Evolutionary conservation across 2,113 vertebrate genomes (phyloP).

Genomic region (Tinamus guttatus): DNA sequence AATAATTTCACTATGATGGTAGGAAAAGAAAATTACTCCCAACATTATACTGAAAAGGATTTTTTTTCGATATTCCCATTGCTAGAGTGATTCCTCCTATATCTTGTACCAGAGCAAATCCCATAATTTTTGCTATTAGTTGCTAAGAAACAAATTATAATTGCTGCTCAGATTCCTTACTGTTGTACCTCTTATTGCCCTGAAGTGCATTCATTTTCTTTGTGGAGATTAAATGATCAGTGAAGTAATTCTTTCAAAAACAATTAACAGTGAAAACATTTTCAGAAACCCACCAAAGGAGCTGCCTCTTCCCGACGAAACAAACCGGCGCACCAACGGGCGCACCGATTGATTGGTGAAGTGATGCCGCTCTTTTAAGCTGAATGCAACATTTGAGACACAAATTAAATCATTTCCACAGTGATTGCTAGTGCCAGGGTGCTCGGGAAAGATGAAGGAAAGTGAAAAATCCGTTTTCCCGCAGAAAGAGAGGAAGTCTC

Average conservation of each 20-base stretch:
- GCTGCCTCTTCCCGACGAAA: neutral
- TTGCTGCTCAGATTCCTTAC: constrained; percentile 52
- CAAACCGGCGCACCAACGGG: neutral
- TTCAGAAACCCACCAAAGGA: neutral
- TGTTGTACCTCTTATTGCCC: constrained; percentile 35
- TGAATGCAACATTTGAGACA: neutral
- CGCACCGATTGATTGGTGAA: neutral
- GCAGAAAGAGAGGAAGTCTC: neutral
- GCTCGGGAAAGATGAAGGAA: neutral
- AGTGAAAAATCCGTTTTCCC: neutral
- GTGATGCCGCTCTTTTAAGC: neutral
- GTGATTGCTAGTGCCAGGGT: neutral
- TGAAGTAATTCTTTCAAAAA: constrained; percentile 59
- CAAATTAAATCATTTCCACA: neutral
- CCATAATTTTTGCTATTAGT: constrained; percentile 73
- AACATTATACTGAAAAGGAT: neutral
- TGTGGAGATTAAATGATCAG: constrained; percentile 49
- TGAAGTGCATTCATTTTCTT: constrained; percentile 46
- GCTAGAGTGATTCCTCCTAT: constrained; percentile 22
- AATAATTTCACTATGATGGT: constrained; percentile 54
- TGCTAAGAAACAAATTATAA: constrained; percentile 80
- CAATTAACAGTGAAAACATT: constrained; percentile 51
- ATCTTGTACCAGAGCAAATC: constrained; percentile 52
- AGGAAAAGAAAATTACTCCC: constrained; percentile 59
- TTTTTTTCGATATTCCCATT: constrained; percentile 44